Base-by-base conservation (phyloP, 2,888 invertebrate genomes). In the Oscheius sp. region DNA sequence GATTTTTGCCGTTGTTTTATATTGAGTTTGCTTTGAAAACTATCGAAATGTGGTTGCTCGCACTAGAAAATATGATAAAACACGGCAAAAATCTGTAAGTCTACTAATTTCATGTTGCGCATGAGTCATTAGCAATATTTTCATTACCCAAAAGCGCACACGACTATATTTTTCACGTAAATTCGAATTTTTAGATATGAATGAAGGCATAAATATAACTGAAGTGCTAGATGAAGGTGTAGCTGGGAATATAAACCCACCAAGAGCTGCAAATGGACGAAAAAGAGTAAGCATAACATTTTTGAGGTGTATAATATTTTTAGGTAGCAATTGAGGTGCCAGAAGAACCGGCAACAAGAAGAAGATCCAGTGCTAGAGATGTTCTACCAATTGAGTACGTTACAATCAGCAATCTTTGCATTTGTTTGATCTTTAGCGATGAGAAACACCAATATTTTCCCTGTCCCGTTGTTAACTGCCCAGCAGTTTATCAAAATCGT, bases 381-480 rank as follows among this genome's bases (percentile, higher is more conserved):
- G 59, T 70, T 18, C 52, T 70, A 9, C 70, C 70, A 12, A 59
- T 58, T 12, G 70, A 70, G 70, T 70, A 35, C 7, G 69, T 69
- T 9, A n/a, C 18, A 45, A 43, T 2, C 43, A 16, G 35, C 5
- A 9, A 6, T 3, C 9, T 35, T 3, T 66, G 7, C 21, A 45
- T 21, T 1, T 49, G 45, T 46, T 49, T 46, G 7, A 2, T 58
- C 23, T 72, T 49, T 27, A 73, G 73, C 21, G 59, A 73, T 35
- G 73, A 73, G 18, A 7, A 35, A 13, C 43, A 27, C 35, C 49
- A 58, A 18, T 68, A 63, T 45, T 73, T 59, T 23, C 73, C 73
- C 3, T 73, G 73, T 18, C 73, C 73, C 0, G 72, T 72, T 16
- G 29, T 18, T n/a, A 27, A 35, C 2, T 73, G 73, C 43, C 18